Evolutionary conservation across 2,888 invertebrate genomes (phyloP), one percentile per base, ranked within the genome.

Genomic region (Mactromeris polynyma): DNA sequence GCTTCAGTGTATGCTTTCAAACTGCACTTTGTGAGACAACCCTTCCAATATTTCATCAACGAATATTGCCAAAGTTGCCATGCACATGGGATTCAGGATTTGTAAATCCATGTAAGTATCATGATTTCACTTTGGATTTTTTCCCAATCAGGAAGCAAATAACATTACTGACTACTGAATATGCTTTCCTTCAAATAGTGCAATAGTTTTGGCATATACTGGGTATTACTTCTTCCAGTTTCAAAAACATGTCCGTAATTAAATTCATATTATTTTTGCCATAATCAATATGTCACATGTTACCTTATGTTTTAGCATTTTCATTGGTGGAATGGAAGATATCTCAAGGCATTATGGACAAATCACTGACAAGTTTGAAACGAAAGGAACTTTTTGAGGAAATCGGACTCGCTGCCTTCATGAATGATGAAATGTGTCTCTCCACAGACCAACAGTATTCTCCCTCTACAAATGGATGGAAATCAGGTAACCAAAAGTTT

Each of bases 71-170:
- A 11, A 80, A 80, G 19, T 17, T 80, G 19, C 79, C 80, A 21
- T 85, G 85, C 42, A 3, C 40, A 2, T 80, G 85, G 85, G 54
- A 80, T 58, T 19, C 58, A n/a, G 80, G 69, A n/a, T 85, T 85
- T 33, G 64, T 14, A 46, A 69, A 85, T 31, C 36, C 54, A 21
- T 33, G 85, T 85, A 80, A 21, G 46, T 42, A 42, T 40, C 54
- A 31, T 26, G 2, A 54, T 69, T 40, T 1, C 14, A 46, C 46
- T 46, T n/a, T n/a, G n/a, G n/a, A n/a, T n/a, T n/a, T n/a, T n/a
- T n/a, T n/a, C n/a, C n/a, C n/a, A n/a, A n/a, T n/a, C n/a, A n/a
- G n/a, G n/a, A n/a, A n/a, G n/a, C n/a, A n/a, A n/a, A n/a, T n/a
- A n/a, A n/a, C n/a, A n/a, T n/a, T n/a, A n/a, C n/a, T n/a, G n/a